Base-by-base conservation (phyloP, 2,888 invertebrate genomes). In the Cryptophagus acutangulus region DNA sequence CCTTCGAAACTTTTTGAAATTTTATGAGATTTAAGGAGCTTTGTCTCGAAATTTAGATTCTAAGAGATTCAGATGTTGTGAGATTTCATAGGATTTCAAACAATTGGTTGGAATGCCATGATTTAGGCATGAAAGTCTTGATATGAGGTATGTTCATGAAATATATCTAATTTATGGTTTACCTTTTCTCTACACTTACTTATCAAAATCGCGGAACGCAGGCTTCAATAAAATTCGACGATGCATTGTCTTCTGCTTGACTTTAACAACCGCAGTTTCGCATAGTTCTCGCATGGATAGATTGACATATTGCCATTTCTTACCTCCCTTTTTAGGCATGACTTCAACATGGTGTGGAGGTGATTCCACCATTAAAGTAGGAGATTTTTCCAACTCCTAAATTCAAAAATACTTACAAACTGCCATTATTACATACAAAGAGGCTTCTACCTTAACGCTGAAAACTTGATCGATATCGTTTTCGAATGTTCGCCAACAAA, bases 401-500 rank as follows among this genome's bases (percentile, higher is more conserved):
- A 37, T 24, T 28, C 2, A 31, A 31, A 31, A 33, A 18, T 18
- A 12, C 13, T 13, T 24, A 3, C 3, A n/a, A n/a, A 20, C 6
- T 20, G 24, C n/a, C n/a, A 20, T 8, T 6, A 20, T n/a, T 6
- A 20, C 6, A 20, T 20, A 6, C 6, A 20, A n/a, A n/a, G n/a
- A 20, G 6, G 6, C 16, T 31, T 31, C 18, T 54, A 67, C 66
- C 51, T 66, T 66, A 2, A 59, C 58, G 0, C 67, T 69, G 49
- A 69, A 70, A 2, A 69, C 86, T 59, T 81, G 79, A 59, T 88
- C 83, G 49, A 87, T 78, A 63, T 87, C 87, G 55, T 84, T 82
- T 57, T 82, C 82, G 62, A 88, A 88, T 14, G 80, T 79, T 41
- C 77, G 75, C 87, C 87, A 88, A 63, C 82, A 81, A 29, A 86